Percentiles rank a stretch among this genome's conserved stretches.
Conservation (phyloP, 2,113 vertebrate species). For the Potamarius usumacintae region DNA sequence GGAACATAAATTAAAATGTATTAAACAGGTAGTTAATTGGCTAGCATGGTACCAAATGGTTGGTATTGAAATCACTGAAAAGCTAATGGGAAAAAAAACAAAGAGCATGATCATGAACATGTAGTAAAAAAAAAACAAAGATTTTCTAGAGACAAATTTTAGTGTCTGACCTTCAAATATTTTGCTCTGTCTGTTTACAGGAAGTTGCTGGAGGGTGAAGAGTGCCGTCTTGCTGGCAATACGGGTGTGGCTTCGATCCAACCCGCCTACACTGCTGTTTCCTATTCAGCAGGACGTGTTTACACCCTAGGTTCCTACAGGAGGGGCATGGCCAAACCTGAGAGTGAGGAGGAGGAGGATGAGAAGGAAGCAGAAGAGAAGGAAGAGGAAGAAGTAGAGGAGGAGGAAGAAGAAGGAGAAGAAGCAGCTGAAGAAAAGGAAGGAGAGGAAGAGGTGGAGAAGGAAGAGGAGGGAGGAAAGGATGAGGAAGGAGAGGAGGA, state of each 20-base stretch:
- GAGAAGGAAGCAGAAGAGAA: constrained; percentile 55
- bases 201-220: constrained; percentile 82
- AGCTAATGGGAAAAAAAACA: no score
- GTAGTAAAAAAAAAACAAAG: no score
- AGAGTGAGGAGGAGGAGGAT: constrained; percentile 67
- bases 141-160: no score
- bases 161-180: background rate
- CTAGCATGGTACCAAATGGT: background rate
- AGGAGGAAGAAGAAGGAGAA: background rate
- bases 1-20: background rate
- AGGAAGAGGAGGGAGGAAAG: constrained; percentile 45
- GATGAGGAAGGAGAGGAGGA: constrained; percentile 64
- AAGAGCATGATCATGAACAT: no score
- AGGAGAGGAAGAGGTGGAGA: constrained; percentile 35
- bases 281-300: constrained; percentile 66
- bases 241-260: constrained; percentile 69
- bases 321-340: constrained; percentile 66
- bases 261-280: constrained; percentile 70
- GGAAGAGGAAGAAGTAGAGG: constrained; percentile 54
- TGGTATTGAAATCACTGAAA: background rate
- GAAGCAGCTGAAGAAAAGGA: constrained; percentile 50
- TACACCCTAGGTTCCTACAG: constrained; percentile 70
- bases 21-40: background rate
- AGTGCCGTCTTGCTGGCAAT: constrained; percentile 75
- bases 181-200: constrained; percentile 54